A percentile compares a stretch with the other conserved stretches of the same genome.
Conservation (phyloP, 2,797 vertebrate genomes). For the Tiaroga cobitis region DNA sequence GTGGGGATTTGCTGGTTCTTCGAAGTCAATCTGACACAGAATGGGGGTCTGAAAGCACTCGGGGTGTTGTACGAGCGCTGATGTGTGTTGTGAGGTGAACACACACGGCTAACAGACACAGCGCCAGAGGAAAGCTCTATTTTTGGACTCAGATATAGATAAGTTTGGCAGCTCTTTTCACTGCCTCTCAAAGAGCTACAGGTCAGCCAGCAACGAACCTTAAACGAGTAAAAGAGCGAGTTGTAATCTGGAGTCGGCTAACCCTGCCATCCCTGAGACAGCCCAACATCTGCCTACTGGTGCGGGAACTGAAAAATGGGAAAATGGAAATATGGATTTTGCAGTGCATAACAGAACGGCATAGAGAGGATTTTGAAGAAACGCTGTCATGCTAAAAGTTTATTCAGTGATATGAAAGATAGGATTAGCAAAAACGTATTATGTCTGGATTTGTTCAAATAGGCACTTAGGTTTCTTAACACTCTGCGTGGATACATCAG, state of each 20-base stretch:
- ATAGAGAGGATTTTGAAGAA: background rate
- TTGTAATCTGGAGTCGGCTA: conserved; percentile 25
- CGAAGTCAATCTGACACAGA: background rate
- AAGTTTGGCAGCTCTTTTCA: conserved; percentile 67
- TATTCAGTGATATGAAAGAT: conserved; percentile 17
- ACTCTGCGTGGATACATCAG: background rate
- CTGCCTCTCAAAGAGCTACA: conserved; percentile 59
- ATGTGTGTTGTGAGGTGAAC: conserved; percentile 28
- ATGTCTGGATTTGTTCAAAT: conserved; percentile 21
- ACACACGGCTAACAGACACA: conserved; percentile 39
- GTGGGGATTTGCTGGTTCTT: conserved; percentile 13
- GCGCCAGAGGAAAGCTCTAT: conserved; percentile 65
- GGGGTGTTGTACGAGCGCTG: conserved; percentile 12
- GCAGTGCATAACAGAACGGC: conserved; percentile 3
- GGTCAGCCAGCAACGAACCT: conserved; percentile 33
- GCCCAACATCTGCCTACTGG: conserved; percentile 5
- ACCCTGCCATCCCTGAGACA: conserved; percentile 25
- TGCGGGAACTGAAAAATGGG: conserved; percentile 27
- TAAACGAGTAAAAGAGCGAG: conserved; percentile 30
- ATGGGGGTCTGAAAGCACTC: background rate
- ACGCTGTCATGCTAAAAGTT: background rate
- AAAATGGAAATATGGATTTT: conserved; percentile 28
- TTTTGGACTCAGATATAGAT: conserved; percentile 75
- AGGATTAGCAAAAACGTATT: conserved; percentile 12
- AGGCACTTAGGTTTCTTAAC: conserved; percentile 23